phyloP scores from a whole-genome alignment of 2,113 vertebrate genomes.

The Austrofundulus limnaeus region DNA sequence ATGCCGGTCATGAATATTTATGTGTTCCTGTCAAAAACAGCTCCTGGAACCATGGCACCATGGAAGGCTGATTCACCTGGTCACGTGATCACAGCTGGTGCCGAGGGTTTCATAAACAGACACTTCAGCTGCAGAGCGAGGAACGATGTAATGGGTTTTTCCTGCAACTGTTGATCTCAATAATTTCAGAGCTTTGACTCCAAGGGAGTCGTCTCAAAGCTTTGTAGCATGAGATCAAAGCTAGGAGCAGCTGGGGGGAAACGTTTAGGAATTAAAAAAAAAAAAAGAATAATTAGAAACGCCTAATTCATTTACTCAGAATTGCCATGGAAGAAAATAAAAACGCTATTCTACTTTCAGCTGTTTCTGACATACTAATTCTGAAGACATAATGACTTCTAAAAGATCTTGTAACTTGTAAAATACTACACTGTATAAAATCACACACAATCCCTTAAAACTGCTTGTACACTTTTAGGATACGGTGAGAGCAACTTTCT shows the following conservation, averaged over 20 bases:
- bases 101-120: conserved; percentile 7
- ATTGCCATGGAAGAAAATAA: no score
- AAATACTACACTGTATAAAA: no score
- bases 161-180: conserved; percentile 2
- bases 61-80: conserved; percentile 55
- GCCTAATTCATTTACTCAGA: neutral
- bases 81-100: conserved; percentile 46
- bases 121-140: neutral
- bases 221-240: conserved; percentile 17
- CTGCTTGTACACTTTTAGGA: no score
- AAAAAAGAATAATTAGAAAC: neutral
- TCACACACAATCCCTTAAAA: no score
- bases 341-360: neutral
- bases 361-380: neutral
- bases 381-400: no score
- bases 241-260: neutral
- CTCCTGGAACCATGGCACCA: conserved; percentile 36
- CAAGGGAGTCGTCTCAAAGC: neutral
- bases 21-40: conserved; percentile 57
- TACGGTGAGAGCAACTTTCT: neutral
- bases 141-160: neutral
- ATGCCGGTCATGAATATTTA: conserved; percentile 65
- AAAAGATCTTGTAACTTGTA: no score
- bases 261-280: neutral
- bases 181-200: conserved; percentile 7